A percentile compares a stretch with the other conserved stretches of the same genome.
Conservation (phyloP, 2,888 invertebrate species). For the Protodeltote pygarga region DNA sequence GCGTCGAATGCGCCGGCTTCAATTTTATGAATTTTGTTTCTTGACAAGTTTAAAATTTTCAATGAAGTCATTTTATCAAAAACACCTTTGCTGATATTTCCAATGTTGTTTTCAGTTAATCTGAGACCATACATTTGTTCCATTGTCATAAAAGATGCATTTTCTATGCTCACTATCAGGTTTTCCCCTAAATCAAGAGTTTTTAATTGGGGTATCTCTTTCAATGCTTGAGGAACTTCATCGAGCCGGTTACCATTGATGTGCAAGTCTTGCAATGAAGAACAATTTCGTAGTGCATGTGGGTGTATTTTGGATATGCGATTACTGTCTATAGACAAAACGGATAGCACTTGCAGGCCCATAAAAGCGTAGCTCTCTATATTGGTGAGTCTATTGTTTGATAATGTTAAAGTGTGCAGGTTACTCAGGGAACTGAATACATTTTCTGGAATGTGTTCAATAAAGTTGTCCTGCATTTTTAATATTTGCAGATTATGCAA, state of each 20-base stretch:
- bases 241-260: conserved; percentile 93
- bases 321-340: conserved; percentile 93
- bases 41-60: conserved; percentile 93
- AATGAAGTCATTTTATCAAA: conserved; percentile 92
- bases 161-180: conserved; percentile 91
- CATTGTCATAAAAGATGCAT: conserved; percentile 93
- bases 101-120: conserved; percentile 94
- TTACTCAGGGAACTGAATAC: conserved; percentile 92
- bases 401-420: conserved; percentile 93
- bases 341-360: conserved; percentile 91
- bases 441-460: conserved; percentile 92
- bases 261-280: conserved; percentile 93
- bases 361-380: conserved; percentile 92
- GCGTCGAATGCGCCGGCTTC: conserved; percentile 93
- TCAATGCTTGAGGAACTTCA: conserved; percentile 91
- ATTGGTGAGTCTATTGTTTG: conserved; percentile 92
- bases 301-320: conserved; percentile 91
- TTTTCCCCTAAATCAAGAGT: conserved; percentile 95
- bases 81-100: conserved; percentile 92
- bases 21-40: conserved; percentile 93
- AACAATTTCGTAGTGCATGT: conserved; percentile 92
- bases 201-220: conserved; percentile 91
- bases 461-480: conserved; percentile 92
- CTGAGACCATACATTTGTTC: conserved; percentile 93
- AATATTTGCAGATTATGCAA: conserved; percentile 93